Evolutionary conservation across 2,797 vertebrate genomes (phyloP), one percentile per base, ranked within the genome.

Genomic region (Silurus lanzhouensis): DNA sequence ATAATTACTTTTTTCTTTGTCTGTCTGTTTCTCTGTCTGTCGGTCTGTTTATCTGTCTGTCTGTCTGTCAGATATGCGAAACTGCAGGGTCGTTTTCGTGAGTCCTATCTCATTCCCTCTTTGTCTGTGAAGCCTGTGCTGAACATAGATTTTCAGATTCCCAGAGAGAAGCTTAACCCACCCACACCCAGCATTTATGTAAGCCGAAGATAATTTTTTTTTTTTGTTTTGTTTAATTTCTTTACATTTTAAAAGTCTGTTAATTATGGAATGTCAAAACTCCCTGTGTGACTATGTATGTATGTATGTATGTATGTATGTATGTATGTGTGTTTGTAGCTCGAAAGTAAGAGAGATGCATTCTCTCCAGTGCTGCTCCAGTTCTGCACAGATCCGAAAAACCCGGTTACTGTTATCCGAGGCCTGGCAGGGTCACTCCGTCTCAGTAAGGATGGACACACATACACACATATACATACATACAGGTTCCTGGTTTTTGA

Each of bases 131-230:
- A 97, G 89, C 97, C 97, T 4, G 94, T 91, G 86, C 91, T 96
- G 76, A 91, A 90, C 83, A 89, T 90, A 0, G 90, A 94, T 48
- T 89, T 15, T n/a, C 93, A 91, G 60, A 96, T 96, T 88, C 95
- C 96, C 9, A 94, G 96, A 52, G 96, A 97, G 77, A 98, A 96
- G 84, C 96, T 97, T 20, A 98, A 96, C 88, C 97, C 97, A 1
- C 97, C 97, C 7, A 98, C 97, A 0, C 97, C 97, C 4, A 98
- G 97, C 91, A 98, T 98, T 88, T 98, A 98, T 83, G 97, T 98
- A 92, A 90, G 96, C 93, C 27, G 67, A n/a, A 44, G 25, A 87
- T 38, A 4, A 38, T 38, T 38, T 4, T 38, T 48, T 74, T 48
- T 0, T 10, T 27, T 57, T 57, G 8, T 38, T 38, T 38, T 13